Conservation (phyloP, 2,797 vertebrate species). For the Agapornis canus region DNA sequence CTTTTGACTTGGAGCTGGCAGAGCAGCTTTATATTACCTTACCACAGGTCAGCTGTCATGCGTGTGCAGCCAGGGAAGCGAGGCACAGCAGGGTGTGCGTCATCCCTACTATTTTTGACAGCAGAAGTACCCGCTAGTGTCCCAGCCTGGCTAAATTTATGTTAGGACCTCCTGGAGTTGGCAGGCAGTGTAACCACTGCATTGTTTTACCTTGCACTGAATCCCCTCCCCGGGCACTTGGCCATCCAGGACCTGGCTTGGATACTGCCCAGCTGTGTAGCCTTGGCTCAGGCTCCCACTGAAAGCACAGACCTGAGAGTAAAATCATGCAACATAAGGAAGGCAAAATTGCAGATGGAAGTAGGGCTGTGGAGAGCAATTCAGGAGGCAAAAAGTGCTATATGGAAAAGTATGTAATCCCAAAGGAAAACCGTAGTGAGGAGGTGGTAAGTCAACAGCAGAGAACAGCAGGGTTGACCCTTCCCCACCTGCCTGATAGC, state of each 20-base stretch:
- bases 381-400: background rate
- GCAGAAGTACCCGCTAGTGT: background rate
- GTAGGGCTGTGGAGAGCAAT: background rate
- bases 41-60: background rate
- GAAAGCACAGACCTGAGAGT: fast-evolving
- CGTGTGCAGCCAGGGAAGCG: background rate
- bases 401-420: background rate
- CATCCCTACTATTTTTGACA: constrained; percentile 29
- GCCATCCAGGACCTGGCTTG: background rate
- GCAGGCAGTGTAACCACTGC: fast-evolving
- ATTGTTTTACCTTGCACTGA: background rate
- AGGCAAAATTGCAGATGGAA: fast-evolving
- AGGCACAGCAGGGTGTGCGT: background rate
- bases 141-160: constrained; percentile 4
- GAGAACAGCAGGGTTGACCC: background rate
- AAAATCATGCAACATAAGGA: background rate
- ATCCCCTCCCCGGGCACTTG: fast-evolving
- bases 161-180: background rate
- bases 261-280: fast-evolving
- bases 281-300: fast-evolving
- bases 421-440: background rate
- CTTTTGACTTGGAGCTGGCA: background rate
- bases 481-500: background rate
- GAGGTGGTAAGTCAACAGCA: background rate
- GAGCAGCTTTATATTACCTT: background rate